Evolutionary conservation across 2,113 vertebrate species (phyloP).

Genomic region (Corynorhinus townsendii): DNA sequence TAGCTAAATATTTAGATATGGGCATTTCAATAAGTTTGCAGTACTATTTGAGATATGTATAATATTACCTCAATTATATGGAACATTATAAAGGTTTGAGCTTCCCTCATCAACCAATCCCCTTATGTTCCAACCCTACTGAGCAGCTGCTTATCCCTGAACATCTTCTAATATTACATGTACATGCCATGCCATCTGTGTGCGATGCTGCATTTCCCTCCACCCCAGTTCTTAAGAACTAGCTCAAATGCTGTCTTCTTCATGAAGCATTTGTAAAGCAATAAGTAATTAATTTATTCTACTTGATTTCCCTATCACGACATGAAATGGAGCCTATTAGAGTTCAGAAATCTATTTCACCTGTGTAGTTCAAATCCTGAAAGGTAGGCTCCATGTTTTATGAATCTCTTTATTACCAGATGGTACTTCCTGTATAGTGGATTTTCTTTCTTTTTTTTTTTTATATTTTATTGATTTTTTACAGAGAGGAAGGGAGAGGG

Average conservation of each 20-base stretch:
- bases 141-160: not conserved
- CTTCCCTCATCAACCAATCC: not conserved
- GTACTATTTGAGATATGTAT: not conserved
- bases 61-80: not conserved
- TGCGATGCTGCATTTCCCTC: not conserved
- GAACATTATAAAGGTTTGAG: not conserved
- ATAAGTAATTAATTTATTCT: not conserved
- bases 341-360: not conserved
- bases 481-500: too few species aligned
- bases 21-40: not conserved
- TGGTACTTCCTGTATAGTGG: not conserved
- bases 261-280: slow-evolving; percentile 18
- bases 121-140: not conserved
- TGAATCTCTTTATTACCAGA: not conserved
- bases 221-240: not conserved
- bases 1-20: not conserved
- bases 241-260: not conserved
- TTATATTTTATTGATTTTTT: too few species aligned
- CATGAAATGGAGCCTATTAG: not conserved
- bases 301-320: not conserved
- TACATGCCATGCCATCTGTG: not conserved
- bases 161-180: not conserved
- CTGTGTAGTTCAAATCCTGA: not conserved
- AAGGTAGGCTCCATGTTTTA: not conserved
- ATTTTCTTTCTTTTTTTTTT: too few species aligned